Evolutionary conservation across 2,113 vertebrate species (phyloP), one percentile per base, ranked within the genome.

Genomic region (Chrysochloris asiatica): DNA sequence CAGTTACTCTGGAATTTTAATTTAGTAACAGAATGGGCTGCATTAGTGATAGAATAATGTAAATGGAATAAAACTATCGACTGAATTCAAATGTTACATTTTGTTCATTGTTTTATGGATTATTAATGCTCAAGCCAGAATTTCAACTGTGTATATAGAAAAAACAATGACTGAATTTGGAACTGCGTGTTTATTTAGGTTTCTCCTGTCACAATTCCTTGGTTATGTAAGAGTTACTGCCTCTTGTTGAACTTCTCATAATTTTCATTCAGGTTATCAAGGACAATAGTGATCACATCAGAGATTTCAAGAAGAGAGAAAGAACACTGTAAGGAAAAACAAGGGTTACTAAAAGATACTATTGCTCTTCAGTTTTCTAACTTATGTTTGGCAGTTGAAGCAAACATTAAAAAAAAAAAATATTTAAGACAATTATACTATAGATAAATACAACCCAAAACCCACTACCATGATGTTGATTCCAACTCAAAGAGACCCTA

Each of bases 1-100:
- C 16, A 78, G 12, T 73, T 81, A 75, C 6, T 22, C 28, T 93
- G 10, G 8, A 89, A 93, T 83, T 92, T 93, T 93, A 83, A 90
- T 93, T 86, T 79, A 50, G 16, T 86, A 59, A 73, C 19, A 47
- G 16, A 28, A 17, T 54, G 1, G 65, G 4, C 13, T 59, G 43
- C 19, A 56, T 86, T 33, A 90, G 45, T 83, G 78, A 73, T 11
- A 75, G 30, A 82, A 76, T n/a, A 16, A n/a, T 26, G 6, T 65
- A 59, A 41, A 45, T 77, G 4, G 4, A 30, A 61, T 59, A 82
- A 92, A 54, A 3, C 0, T 3, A 24, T 50, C 2, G 5, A 56
- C 7, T 78, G 50, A 69, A 78, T 88, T 81, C n/a, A 17, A 76
- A 71, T 30, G 33, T 7, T 22, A 83, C n/a, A 47, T 33, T 76